Evolutionary conservation across 2,888 invertebrate species (phyloP).

Genomic region (Brenthis ino): DNA sequence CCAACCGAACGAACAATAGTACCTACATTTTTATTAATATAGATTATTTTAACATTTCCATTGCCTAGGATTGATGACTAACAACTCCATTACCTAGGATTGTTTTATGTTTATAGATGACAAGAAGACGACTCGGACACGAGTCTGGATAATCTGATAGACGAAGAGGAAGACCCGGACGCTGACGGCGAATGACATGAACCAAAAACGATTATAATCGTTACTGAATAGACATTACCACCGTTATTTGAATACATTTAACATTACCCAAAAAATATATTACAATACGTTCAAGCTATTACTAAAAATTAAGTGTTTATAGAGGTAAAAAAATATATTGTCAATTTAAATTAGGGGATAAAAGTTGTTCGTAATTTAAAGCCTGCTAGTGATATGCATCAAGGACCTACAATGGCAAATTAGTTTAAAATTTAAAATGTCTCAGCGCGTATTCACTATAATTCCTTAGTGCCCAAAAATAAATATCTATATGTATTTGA

Average conservation of each 20-base stretch:
- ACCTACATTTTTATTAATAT: not conserved
- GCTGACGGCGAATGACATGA: constrained; percentile 67
- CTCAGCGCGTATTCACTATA: not conserved
- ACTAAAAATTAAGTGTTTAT: not conserved
- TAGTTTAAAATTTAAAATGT: not conserved
- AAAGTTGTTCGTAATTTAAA: not conserved
- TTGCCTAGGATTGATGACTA: not conserved
- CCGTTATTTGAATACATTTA: not conserved
- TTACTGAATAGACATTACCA: constrained; percentile 41
- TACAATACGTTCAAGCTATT: not conserved
- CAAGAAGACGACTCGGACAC: constrained; percentile 79
- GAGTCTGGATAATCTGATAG: constrained; percentile 78
- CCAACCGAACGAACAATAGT: too few relatives aligned
- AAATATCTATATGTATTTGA: not conserved
- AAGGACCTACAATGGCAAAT: not conserved
- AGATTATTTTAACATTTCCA: not conserved
- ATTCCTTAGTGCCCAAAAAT: constrained; percentile 1
- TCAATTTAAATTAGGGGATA: not conserved
- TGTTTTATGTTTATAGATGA: constrained; percentile 62
- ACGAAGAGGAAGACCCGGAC: constrained; percentile 66
- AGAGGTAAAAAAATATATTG: not conserved
- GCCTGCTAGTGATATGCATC: constrained; percentile 1
- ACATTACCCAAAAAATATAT: not conserved
- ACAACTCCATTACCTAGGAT: not conserved
- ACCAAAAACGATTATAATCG: constrained; percentile 53